phyloP scores from a whole-genome alignment of 1,140 invertebrate genomes.

The Anastatus disparis region DNA sequence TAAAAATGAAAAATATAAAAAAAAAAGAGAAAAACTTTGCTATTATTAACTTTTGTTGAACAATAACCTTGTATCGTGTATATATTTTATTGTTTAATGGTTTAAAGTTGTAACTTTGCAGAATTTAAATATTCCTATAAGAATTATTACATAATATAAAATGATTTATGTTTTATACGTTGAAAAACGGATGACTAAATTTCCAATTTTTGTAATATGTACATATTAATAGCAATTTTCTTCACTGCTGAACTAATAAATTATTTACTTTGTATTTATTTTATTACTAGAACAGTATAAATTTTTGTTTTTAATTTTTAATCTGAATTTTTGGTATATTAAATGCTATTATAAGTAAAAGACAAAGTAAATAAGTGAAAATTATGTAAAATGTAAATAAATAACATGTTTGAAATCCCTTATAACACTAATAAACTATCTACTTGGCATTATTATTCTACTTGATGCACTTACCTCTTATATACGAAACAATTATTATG shows the following conservation, averaged over 20 bases:
- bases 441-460: neutral
- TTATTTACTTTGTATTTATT: slow-evolving; percentile 7
- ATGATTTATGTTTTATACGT: too few species aligned
- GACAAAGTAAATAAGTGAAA: slow-evolving; percentile 5
- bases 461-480: too few species aligned
- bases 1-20: too few species aligned
- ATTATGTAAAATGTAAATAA: neutral
- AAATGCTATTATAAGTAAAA: neutral
- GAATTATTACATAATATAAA: too few species aligned
- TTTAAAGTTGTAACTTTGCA: too few species aligned
- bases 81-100: too few species aligned
- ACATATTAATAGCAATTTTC: neutral
- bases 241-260: neutral
- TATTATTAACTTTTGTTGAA: neutral
- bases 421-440: neutral
- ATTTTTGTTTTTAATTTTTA: neutral
- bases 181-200: too few species aligned
- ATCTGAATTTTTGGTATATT: too few species aligned
- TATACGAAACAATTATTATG: too few species aligned
- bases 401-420: neutral
- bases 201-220: neutral
- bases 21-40: too few species aligned
- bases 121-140: too few species aligned
- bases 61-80: too few species aligned
- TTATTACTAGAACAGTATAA: neutral